A percentile compares a stretch with the other conserved stretches of the same genome.
Evolutionary conservation across 2,888 invertebrate species (phyloP).

Genomic region (Caenorhabditis macrosperma): DNA sequence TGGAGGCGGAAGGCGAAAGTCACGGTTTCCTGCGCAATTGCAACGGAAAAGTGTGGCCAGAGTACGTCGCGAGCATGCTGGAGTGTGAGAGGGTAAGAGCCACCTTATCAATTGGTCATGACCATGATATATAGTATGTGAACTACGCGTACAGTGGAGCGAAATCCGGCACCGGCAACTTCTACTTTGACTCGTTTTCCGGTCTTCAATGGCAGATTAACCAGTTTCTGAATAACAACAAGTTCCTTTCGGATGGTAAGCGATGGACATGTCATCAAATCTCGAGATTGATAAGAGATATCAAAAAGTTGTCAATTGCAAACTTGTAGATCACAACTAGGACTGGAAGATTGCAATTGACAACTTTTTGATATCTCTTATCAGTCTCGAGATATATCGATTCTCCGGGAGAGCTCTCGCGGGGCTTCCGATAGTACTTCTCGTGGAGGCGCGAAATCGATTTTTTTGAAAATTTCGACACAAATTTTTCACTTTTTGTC

Average conservation of each 20-base stretch:
- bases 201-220: slow-evolving; percentile 71
- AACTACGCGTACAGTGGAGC: slow-evolving; percentile 76
- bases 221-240: slow-evolving; percentile 61
- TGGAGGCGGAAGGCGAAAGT: slow-evolving; percentile 69
- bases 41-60: slow-evolving; percentile 75
- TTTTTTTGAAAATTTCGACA: no score
- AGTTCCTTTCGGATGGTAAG: slow-evolving; percentile 57
- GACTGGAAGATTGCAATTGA: no score
- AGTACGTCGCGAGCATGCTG: slow-evolving; percentile 71
- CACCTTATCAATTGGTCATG: background rate
- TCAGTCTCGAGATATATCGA: no score
- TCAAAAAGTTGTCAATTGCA: no score
- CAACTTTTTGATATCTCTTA: no score
- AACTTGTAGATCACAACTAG: no score
- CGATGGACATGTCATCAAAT: no score
- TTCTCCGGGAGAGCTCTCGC: no score
- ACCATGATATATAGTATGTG: slow-evolving; percentile 63
- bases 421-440: no score
- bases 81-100: slow-evolving; percentile 67
- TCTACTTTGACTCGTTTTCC: slow-evolving; percentile 74
- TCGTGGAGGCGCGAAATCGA: no score
- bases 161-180: slow-evolving; percentile 70
- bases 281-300: no score
- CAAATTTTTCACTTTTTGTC: no score
- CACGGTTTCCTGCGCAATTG: slow-evolving; percentile 69